These are phyloP conservation scores for Agriopis leucophaearia DNA, from an alignment of 2,888 invertebrate genomes.

Conservation along the genomic window DNA sequence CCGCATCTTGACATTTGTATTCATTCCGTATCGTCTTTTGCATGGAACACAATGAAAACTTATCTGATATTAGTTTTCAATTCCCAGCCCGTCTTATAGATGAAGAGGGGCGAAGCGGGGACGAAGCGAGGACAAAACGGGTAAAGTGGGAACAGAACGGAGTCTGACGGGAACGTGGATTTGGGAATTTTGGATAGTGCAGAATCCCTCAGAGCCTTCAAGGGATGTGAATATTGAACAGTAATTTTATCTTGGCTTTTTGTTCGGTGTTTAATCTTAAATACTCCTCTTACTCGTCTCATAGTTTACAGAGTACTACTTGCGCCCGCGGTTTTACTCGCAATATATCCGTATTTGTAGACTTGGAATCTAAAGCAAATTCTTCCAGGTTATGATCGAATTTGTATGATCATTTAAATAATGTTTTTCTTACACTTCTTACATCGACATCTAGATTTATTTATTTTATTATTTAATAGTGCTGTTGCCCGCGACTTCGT, in stretches of 20 bases:
- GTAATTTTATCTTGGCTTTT: conserved; percentile 12
- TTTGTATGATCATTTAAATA: no score
- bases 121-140: conserved; percentile 10
- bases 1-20: conserved; percentile 37
- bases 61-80: conserved; percentile 68
- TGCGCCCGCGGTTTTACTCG: neutral
- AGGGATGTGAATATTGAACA: conserved; percentile 22
- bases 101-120: conserved; percentile 30
- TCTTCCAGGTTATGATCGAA: neutral
- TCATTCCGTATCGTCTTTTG: conserved; percentile 37
- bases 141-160: conserved; percentile 28
- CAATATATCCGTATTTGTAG: neutral
- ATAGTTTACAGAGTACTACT: neutral
- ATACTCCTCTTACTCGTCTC: neutral
- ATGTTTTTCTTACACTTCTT: no score
- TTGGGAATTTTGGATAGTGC: conserved; percentile 29
- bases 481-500: no score
- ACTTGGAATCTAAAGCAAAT: neutral
- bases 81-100: conserved; percentile 55
- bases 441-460: no score
- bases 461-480: no score
- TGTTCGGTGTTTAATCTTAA: neutral
- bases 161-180: conserved; percentile 11
- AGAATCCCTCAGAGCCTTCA: conserved; percentile 23
- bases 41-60: conserved; percentile 58